Evolutionary conservation across 2,797 vertebrate genomes (phyloP).

Genomic region (Toxotes lorentzi): DNA sequence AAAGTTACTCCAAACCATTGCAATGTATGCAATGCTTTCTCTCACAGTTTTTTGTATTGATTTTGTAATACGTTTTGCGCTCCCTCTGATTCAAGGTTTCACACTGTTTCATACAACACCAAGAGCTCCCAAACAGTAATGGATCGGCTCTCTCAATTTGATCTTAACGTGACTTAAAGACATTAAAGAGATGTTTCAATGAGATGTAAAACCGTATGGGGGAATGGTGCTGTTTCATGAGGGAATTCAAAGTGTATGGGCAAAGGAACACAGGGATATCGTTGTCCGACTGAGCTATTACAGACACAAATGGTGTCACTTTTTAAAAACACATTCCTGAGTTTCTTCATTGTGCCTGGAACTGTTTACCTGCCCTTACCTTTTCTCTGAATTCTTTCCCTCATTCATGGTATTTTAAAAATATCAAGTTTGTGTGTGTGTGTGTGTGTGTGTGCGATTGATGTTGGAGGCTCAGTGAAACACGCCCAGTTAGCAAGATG

Average conservation of each 20-base stretch:
- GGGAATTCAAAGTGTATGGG: not conserved
- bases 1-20: not conserved
- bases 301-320: not conserved
- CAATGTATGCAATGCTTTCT: not conserved
- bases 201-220: not conserved
- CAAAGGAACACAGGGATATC: not conserved
- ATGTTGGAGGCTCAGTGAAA: not conserved
- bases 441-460: no score
- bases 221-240: not conserved
- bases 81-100: not conserved
- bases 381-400: not conserved
- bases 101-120: not conserved
- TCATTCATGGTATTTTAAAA: not conserved
- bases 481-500: not conserved
- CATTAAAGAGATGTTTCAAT: not conserved
- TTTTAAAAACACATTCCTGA: not conserved
- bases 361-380: not conserved
- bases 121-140: not conserved
- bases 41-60: slow-evolving; percentile 2
- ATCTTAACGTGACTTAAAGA: not conserved
- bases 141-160: not conserved
- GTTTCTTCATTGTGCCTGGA: not conserved
- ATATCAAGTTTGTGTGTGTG: not conserved
- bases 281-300: not conserved
- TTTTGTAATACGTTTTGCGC: not conserved